A percentile compares a stretch with the other conserved stretches of the same genome.
phyloP scores from a whole-genome alignment of 2,797 vertebrate genomes.

The Danio aesculapii region DNA sequence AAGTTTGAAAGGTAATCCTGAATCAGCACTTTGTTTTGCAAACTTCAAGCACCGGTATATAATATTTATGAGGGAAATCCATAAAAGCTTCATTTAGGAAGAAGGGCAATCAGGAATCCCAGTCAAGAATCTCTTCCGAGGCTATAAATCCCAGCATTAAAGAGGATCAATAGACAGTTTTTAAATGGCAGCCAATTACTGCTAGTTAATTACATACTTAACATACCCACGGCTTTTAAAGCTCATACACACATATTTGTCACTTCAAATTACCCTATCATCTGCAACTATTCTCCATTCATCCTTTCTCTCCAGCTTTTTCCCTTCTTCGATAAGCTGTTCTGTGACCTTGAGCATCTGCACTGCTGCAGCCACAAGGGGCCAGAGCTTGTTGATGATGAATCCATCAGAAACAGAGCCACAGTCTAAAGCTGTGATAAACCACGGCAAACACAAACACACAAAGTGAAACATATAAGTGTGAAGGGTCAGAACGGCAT shows the following conservation, averaged over 20 bases:
- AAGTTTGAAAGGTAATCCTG: constrained; percentile 33
- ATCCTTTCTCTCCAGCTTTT: constrained; percentile 42
- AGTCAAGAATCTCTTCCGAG: constrained; percentile 51
- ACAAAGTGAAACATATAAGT: constrained; percentile 7
- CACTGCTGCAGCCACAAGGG: constrained; percentile 52
- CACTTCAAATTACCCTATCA: constrained; percentile 55
- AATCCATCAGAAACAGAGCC: constrained; percentile 60
- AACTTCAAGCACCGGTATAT: background rate
- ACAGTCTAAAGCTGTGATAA: constrained; percentile 56
- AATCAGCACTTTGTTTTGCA: constrained; percentile 42
- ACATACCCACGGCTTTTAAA: constrained; percentile 58
- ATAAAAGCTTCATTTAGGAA: constrained; percentile 34
- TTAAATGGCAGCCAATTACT: constrained; percentile 60
- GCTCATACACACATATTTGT: constrained; percentile 55
- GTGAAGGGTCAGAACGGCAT: background rate
- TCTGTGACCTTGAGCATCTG: constrained; percentile 63
- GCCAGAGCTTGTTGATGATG: constrained; percentile 51
- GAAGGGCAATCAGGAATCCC: constrained; percentile 41
- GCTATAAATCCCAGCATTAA: constrained; percentile 61
- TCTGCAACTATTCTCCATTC: constrained; percentile 51
- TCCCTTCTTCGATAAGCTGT: constrained; percentile 40
- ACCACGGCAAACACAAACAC: constrained; percentile 45
- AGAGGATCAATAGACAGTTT: constrained; percentile 60
- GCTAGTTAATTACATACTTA: constrained; percentile 60
- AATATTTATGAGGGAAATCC: constrained; percentile 43